Evolutionary conservation across 2,797 vertebrate genomes (phyloP).

Genomic region (Ciconia nigra): DNA sequence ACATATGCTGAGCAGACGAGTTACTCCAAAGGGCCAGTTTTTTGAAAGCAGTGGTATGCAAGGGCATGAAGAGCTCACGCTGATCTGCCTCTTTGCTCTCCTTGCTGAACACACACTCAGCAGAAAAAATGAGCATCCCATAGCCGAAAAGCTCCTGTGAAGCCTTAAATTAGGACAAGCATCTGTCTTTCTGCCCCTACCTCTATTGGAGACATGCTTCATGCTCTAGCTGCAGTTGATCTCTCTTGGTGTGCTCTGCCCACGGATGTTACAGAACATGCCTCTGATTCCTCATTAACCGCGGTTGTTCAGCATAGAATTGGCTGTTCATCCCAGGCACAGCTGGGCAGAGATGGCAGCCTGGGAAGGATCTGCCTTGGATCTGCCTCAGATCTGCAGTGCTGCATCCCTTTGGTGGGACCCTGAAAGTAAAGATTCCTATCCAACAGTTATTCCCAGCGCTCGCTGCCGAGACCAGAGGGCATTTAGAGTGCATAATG

Average conservation of each 20-base stretch:
- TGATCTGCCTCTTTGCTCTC: neutral
- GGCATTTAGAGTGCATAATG: neutral
- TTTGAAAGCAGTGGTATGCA: neutral
- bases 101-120: neutral
- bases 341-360: neutral
- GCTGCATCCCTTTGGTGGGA: neutral
- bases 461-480: neutral
- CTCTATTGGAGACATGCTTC: neutral
- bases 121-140: neutral
- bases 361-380: neutral
- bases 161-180: neutral
- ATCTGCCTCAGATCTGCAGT: neutral
- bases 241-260: neutral
- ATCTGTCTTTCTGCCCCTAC: neutral
- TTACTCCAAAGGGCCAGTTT: neutral
- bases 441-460: neutral
- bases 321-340: neutral
- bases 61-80: neutral
- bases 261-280: neutral
- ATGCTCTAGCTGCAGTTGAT: neutral
- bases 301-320: neutral
- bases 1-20: neutral
- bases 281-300: neutral
- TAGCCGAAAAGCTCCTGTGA: neutral
- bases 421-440: neutral